phyloP scores from a whole-genome alignment of 2,113 vertebrate genomes.

The Lichenostomus cassidix region DNA sequence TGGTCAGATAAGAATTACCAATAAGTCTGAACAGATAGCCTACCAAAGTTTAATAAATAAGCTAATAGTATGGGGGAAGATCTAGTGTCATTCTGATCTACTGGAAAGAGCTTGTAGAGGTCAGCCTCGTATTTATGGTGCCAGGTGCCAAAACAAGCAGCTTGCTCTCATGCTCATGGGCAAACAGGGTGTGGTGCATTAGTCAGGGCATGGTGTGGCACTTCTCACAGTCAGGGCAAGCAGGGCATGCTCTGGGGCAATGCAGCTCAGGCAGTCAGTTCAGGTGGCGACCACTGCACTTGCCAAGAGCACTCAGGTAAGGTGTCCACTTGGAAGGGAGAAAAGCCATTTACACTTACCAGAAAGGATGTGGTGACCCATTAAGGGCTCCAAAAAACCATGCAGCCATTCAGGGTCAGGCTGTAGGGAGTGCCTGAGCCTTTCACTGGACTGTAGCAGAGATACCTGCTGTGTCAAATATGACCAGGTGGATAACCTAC shows the following conservation, averaged over 20 bases:
- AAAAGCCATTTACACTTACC: too few species aligned
- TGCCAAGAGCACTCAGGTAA: not conserved
- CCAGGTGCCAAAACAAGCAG: not conserved
- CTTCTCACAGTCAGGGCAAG: accelerated
- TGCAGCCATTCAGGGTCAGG: not conserved
- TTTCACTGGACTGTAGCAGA: not conserved
- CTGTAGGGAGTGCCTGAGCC: not conserved
- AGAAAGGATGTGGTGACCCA: accelerated
- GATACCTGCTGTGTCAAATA: not conserved
- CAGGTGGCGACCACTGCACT: not conserved
- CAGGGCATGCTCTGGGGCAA: not conserved
- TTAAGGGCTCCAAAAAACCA: not conserved
- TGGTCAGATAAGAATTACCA: conserved; percentile 48
- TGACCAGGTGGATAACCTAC: not conserved
- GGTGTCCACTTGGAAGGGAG: not conserved
- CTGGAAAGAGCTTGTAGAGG: not conserved
- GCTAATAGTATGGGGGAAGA: not conserved
- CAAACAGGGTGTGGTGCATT: not conserved
- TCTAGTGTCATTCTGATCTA: not conserved
- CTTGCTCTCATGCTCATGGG: not conserved
- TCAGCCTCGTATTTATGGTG: not conserved
- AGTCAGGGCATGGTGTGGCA: accelerated
- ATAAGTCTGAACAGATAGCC: conserved; percentile 31
- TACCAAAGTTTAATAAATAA: conserved; percentile 48
- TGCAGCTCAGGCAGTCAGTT: not conserved